Evolutionary conservation across 2,888 invertebrate genomes (phyloP).

Genomic region (Tiliacea citrago): DNA sequence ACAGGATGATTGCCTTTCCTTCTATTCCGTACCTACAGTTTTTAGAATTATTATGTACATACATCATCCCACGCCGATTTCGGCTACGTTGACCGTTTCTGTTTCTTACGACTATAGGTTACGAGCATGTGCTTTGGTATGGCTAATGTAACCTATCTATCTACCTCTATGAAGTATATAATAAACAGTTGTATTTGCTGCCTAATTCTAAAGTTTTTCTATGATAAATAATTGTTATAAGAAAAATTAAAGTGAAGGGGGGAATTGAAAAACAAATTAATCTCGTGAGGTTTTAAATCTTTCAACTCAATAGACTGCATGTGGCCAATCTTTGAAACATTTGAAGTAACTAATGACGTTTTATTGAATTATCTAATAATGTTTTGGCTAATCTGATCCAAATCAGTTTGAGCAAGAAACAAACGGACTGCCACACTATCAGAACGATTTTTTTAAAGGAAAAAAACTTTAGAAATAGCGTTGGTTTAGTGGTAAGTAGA

Average conservation of each 20-base stretch:
- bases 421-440: neutral
- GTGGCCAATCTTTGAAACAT: neutral
- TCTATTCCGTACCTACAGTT: neutral
- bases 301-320: neutral
- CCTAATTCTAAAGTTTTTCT: neutral
- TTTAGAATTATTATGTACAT: neutral
- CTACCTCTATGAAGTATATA: neutral
- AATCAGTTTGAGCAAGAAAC: neutral
- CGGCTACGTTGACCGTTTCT: neutral
- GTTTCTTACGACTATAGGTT: neutral
- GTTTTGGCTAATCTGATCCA: neutral
- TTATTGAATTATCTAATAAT: neutral
- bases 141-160: neutral
- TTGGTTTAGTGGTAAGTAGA: neutral
- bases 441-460: neutral
- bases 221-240: neutral
- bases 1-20: slow-evolving; percentile 13
- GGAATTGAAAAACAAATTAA: neutral
- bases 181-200: neutral
- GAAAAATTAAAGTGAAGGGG: neutral
- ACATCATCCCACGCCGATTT: neutral
- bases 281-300: neutral
- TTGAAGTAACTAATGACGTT: neutral
- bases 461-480: neutral
- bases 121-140: neutral